Evolutionary conservation across 2,113 vertebrate species (phyloP).

Genomic region (Myiozetetes cayanensis): DNA sequence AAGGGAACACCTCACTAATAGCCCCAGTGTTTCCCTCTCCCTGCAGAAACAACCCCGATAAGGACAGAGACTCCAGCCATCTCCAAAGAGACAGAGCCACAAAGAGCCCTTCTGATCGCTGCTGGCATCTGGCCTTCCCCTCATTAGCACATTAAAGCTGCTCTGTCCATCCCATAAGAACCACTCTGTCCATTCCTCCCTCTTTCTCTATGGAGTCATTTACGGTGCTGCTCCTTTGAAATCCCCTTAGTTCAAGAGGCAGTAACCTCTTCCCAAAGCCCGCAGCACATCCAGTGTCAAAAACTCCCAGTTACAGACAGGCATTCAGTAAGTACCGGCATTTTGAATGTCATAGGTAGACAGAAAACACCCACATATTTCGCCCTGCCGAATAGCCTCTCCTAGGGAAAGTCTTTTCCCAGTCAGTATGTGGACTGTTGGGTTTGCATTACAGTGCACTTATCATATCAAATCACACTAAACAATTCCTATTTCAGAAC

Average conservation of each 20-base stretch:
- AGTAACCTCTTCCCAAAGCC: constrained; percentile 67
- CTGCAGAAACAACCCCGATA: constrained; percentile 34
- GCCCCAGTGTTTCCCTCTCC: constrained; percentile 66
- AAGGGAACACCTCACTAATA: constrained; percentile 66
- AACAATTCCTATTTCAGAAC: neutral
- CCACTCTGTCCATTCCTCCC: constrained; percentile 72
- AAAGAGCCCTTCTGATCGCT: constrained; percentile 75
- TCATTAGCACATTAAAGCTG: constrained; percentile 83
- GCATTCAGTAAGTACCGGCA: neutral
- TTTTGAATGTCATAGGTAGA: constrained; percentile 2
- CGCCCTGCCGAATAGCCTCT: neutral
- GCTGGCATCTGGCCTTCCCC: constrained; percentile 76
- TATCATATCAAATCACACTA: neutral
- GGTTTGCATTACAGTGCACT: neutral
- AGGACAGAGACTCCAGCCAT: constrained; percentile 76
- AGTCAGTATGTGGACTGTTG: fast-evolving
- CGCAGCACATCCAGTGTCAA: constrained; percentile 24
- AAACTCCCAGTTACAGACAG: constrained; percentile 12
- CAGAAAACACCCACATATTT: neutral
- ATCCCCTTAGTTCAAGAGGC: constrained; percentile 73
- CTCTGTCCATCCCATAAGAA: constrained; percentile 76
- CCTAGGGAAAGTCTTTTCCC: neutral
- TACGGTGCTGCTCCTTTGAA: constrained; percentile 65
- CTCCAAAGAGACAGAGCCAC: constrained; percentile 62
- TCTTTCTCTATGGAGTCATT: constrained; percentile 71